Evolutionary conservation across 2,888 invertebrate genomes (phyloP), one percentile per base, ranked within the genome.

Genomic region (Nomada ferruginata): DNA sequence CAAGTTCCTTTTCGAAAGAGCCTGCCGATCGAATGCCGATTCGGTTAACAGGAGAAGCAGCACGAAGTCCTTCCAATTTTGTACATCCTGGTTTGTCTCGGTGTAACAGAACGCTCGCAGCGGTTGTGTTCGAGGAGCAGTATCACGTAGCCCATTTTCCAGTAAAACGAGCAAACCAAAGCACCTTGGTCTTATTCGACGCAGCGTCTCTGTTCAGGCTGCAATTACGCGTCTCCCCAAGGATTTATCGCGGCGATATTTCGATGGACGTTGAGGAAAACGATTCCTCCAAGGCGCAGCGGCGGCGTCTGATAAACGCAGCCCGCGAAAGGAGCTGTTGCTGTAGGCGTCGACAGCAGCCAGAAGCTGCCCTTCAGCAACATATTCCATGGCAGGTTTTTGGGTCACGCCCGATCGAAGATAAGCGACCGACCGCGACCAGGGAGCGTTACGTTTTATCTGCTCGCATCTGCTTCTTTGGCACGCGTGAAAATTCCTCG

Each of bases 341-440:
- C 36, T 60, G 64, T 20, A 65, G 74, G 73, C 60, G 80, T 74
- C 50, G 80, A 81, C 80, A 65, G 57, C 47, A 55, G 20, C 72
- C n/a, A 61, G 68, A 71, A 76, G 72, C 70, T 64, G 57, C 65
- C 71, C 65, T 72, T 61, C 60, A 29, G 60, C 84, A 85, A 79
- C 76, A 79, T 73, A 84, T 68, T 87, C 71, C 74, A 44, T 52
- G 68, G 60, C 44, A 71, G 55, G 80, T 78, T 87, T 87, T 84
- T 75, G 66, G 85, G 84, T 87, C 85, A 85, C 50, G 50, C 68
- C 53, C 81, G 85, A 87, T 85, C 83, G 87, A 84, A 85, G 87
- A 87, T 82, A 82, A 76, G 82, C 63, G 60, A 26, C 47, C 29
- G 3, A 13, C 42, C 68, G 52, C 26, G 26, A 26, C 13, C n/a